Conservation (phyloP, 2,797 vertebrate species). For the Simalia tracyae region DNA sequence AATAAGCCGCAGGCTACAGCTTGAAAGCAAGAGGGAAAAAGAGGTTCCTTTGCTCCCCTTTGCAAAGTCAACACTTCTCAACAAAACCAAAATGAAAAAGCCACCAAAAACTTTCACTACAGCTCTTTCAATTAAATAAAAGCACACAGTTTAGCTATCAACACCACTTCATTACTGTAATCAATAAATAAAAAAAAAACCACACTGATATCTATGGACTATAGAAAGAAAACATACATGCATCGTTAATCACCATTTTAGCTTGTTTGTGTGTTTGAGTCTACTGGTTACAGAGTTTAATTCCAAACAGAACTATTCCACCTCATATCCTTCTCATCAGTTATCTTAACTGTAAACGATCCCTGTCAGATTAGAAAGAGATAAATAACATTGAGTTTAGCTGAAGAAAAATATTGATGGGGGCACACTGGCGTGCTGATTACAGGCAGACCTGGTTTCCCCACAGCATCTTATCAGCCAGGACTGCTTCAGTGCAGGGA, state of each 20-base stretch:
- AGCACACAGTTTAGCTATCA: constrained; percentile 99
- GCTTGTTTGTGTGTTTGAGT: constrained; percentile 96
- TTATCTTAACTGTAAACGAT: constrained; percentile 98
- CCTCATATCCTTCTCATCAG: constrained; percentile 93
- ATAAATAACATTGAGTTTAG: constrained; percentile 98
- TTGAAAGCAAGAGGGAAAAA: constrained; percentile 80
- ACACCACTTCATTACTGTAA: constrained; percentile 98
- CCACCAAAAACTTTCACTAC: constrained; percentile 80
- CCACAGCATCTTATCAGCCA: constrained; percentile 64
- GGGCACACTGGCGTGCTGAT: constrained; percentile 77
- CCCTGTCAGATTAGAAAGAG: constrained; percentile 99
- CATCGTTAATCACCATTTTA: constrained; percentile 99
- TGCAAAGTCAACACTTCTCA: constrained; percentile 82
- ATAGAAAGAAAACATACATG: constrained; percentile 95
- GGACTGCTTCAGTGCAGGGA: constrained; percentile 57
- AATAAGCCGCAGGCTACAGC: constrained; percentile 82
- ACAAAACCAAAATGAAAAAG: constrained; percentile 79
- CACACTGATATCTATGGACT: constrained; percentile 97
- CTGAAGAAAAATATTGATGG: constrained; percentile 73
- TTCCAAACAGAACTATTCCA: constrained; percentile 95
- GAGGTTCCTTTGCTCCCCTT: constrained; percentile 79
- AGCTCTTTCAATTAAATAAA: constrained; percentile 87
- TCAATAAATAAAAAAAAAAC: constrained; percentile 76
- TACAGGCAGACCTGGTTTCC: constrained; percentile 75
- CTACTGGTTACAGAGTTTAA: constrained; percentile 97